phyloP scores from a whole-genome alignment of 2,113 vertebrate species.

The Dromaius novaehollandiae region DNA sequence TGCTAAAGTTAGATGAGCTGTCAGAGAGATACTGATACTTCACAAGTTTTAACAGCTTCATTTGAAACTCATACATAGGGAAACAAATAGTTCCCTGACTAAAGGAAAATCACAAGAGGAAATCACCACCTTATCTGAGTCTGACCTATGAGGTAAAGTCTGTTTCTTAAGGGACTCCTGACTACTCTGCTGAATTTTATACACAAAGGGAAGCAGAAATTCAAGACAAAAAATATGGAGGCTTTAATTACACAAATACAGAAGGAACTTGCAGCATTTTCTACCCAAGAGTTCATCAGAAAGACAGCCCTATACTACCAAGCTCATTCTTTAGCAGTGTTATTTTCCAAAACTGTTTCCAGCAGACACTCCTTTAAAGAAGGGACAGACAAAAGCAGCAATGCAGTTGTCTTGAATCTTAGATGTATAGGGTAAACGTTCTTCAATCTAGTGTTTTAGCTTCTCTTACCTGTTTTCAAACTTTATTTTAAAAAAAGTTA shows the following conservation, averaged over 20 bases:
- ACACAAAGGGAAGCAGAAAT: not conserved
- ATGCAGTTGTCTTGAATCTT: not conserved
- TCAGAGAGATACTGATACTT: not conserved
- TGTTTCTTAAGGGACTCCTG: not conserved
- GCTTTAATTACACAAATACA: not conserved
- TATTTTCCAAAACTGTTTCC: not conserved
- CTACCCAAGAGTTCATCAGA: not conserved
- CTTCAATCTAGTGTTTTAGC: not conserved
- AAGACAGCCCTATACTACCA: not conserved
- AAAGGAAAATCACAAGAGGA: not conserved
- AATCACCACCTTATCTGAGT: not conserved
- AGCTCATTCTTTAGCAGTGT: not conserved
- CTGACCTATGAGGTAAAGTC: not conserved
- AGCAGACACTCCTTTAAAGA: not conserved
- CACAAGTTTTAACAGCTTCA: not conserved
- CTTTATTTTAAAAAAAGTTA: not conserved
- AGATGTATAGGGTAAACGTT: not conserved
- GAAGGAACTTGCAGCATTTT: not conserved
- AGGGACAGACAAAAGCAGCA: not conserved
- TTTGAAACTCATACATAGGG: not conserved
- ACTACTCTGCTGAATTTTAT: not conserved
- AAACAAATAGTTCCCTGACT: not conserved
- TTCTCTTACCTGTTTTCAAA: not conserved
- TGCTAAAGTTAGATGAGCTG: not conserved
- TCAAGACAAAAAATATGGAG: not conserved